phyloP scores from a whole-genome alignment of 2,888 invertebrate genomes.

The Drosophila kambysellisi region DNA sequence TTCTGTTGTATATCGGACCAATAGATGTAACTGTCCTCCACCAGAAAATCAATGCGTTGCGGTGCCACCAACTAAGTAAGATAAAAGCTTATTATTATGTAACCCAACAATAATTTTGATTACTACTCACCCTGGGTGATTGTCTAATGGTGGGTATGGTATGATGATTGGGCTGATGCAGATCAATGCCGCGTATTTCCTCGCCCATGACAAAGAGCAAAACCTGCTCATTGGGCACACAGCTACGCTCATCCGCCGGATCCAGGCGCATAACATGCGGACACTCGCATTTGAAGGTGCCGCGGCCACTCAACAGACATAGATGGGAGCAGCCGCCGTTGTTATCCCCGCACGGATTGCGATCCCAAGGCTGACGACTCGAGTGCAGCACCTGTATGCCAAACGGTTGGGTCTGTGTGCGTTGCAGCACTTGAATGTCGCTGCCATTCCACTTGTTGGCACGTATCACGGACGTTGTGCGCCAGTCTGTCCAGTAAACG shows the following conservation, averaged over 20 bases:
- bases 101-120: background rate
- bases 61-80: slow-evolving; percentile 88
- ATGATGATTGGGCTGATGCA: slow-evolving; percentile 90
- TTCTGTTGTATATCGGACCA: slow-evolving; percentile 92
- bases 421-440: slow-evolving; percentile 91
- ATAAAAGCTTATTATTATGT: background rate
- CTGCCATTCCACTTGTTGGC: slow-evolving; percentile 95
- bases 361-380: slow-evolving; percentile 88
- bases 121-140: slow-evolving; percentile 78
- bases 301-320: slow-evolving; percentile 89
- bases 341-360: slow-evolving; percentile 89
- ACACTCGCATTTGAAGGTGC: slow-evolving; percentile 91
- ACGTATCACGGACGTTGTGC: slow-evolving; percentile 93
- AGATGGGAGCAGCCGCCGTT: slow-evolving; percentile 94
- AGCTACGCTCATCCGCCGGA: slow-evolving; percentile 86
- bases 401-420: slow-evolving; percentile 95
- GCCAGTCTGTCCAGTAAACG: slow-evolving; percentile 98
- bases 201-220: slow-evolving; percentile 90
- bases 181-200: slow-evolving; percentile 93
- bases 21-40: slow-evolving; percentile 89
- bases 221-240: slow-evolving; percentile 91
- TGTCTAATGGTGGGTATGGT: slow-evolving; percentile 92
- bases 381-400: slow-evolving; percentile 94
- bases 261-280: slow-evolving; percentile 94
- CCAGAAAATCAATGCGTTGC: slow-evolving; percentile 89